phyloP scores from a whole-genome alignment of 2,888 invertebrate genomes.

The Stenolophus ochropezus region DNA sequence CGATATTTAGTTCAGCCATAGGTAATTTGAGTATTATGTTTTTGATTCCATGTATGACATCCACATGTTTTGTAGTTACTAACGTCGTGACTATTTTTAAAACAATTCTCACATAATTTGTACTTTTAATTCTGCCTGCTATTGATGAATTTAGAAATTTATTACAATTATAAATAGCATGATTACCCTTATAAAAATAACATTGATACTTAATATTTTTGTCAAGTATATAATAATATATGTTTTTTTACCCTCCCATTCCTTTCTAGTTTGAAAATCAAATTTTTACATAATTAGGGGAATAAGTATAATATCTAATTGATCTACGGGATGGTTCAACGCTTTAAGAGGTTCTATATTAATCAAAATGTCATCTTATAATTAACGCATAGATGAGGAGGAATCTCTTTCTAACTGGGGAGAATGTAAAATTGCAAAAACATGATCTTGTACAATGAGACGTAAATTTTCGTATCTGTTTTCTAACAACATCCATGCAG shows the following conservation, averaged over 20 bases:
- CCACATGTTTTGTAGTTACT: not conserved
- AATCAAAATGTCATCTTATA: slow-evolving; percentile 42
- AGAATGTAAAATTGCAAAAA: slow-evolving; percentile 59
- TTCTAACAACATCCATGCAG: slow-evolving; percentile 61
- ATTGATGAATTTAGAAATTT: slow-evolving; percentile 39
- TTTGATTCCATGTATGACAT: slow-evolving; percentile 45
- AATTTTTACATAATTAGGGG: slow-evolving; percentile 63
- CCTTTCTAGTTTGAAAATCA: slow-evolving; percentile 62
- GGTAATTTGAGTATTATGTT: slow-evolving; percentile 57
- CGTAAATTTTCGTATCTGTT: slow-evolving; percentile 61
- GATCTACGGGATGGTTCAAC: slow-evolving; percentile 62
- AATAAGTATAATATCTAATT: slow-evolving; percentile 64
- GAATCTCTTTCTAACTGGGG: slow-evolving; percentile 32
- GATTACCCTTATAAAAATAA: slow-evolving; percentile 34
- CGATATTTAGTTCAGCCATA: not conserved
- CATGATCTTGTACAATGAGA: slow-evolving; percentile 61
- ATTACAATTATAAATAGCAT: slow-evolving; percentile 45
- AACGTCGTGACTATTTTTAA: slow-evolving; percentile 21
- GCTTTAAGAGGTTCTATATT: slow-evolving; percentile 43
- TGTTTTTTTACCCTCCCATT: slow-evolving; percentile 65
- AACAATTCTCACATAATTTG: slow-evolving; percentile 56
- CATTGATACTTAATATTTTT: not conserved
- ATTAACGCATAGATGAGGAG: slow-evolving; percentile 1
- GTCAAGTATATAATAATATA: too few relatives aligned
- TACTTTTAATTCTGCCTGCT: slow-evolving; percentile 11